Base-by-base conservation (phyloP, 2,888 invertebrate species). In the Allolobophora icterica region DNA sequence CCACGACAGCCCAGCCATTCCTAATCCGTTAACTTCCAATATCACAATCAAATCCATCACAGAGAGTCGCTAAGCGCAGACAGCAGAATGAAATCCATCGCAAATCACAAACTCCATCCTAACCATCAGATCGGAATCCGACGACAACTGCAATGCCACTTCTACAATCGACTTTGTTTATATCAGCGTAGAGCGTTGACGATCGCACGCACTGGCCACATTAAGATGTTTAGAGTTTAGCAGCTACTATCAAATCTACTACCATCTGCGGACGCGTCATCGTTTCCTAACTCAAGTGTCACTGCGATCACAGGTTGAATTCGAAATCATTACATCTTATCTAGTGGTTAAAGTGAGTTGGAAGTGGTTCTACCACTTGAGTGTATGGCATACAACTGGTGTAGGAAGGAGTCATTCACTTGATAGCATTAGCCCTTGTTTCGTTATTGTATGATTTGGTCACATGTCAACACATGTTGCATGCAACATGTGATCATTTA, bases 1-100 rank as follows among this genome's bases (percentile, higher is more conserved):
- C 2, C 24, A 84, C n/a, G n/a, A n/a, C 71, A 71, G n/a, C 6
- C 71, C 71, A 17, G 8, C 17, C 71, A 30, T 71, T n/a, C 71
- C 30, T 5, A 1, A 71, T 71, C 71, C 30, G 5, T 1, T 71
- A 30, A n/a, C 71, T 71, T 71, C 30, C 71, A 13, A 71, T 71
- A 71, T 71, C 71, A 71, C 71, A 71, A 71, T 71, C 71, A n/a
- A 71, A 71, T 71, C 71, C 71, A 71, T 71, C 71, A 71, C 71
- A 71, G 71, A n/a, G 13, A 71, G 8, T 71, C 8, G n/a, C n/a
- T 8, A n/a, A 71, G 30, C 24, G 58, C 58, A 24, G 30, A 30
- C 58, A 30, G 58, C 24, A 58, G 0, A 21, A 52, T 52, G 52
- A 52, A 21, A 52, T 52, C 24, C 52, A 52, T 52, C 52, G 24